Evolutionary conservation across 2,888 invertebrate genomes (phyloP).

Genomic region (Chloroclystis v-ata): DNA sequence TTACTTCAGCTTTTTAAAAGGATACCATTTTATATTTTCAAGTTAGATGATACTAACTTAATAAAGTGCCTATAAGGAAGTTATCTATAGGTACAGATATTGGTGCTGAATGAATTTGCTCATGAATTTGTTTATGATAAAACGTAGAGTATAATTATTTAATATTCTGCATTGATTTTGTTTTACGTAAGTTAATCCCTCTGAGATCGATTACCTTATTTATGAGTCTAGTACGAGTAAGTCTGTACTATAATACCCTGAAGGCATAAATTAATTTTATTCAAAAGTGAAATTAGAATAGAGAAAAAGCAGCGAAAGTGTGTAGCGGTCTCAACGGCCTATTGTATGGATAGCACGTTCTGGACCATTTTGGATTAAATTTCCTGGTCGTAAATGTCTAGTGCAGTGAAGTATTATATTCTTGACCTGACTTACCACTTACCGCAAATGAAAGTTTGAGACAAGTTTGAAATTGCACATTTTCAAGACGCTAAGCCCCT

Average conservation of each 20-base stretch:
- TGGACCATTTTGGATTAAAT: slow-evolving; percentile 48
- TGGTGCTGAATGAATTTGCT: no score
- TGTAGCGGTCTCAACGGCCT: slow-evolving; percentile 49
- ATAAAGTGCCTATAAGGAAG: no score
- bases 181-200: slow-evolving; percentile 23
- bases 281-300: slow-evolving; percentile 70
- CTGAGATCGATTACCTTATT: slow-evolving; percentile 34
- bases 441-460: slow-evolving; percentile 8
- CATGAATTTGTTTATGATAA: no score
- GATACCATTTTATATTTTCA: no score
- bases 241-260: slow-evolving; percentile 16
- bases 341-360: slow-evolving; percentile 68
- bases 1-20: no score
- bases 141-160: neutral
- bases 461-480: neutral
- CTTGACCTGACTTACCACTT: slow-evolving; percentile 14
- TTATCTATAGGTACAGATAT: no score
- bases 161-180: neutral
- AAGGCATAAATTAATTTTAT: slow-evolving; percentile 30
- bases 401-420: slow-evolving; percentile 18
- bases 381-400: slow-evolving; percentile 37
- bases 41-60: no score
- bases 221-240: slow-evolving; percentile 1
- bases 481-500: neutral
- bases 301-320: slow-evolving; percentile 72